Base-by-base conservation (phyloP, 2,888 invertebrate genomes). In the Drosophila putrida region DNA sequence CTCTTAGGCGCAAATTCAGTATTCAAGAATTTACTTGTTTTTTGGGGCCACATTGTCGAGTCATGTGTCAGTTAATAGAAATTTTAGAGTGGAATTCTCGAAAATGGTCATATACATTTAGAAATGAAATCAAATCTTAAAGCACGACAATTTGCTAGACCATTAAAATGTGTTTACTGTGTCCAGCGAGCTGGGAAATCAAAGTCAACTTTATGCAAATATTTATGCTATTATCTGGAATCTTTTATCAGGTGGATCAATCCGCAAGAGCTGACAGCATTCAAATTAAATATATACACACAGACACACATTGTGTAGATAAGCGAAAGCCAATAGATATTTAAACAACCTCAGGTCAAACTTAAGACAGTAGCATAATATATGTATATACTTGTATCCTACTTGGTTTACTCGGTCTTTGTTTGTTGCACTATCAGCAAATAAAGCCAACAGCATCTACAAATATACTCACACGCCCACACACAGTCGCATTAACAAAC, bases 341-440 rank as follows among this genome's bases (percentile, higher is more conserved):
- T 41, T 62, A 72, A 72, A 72, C 68, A 65, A 59, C 75, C 64
- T 13, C 36, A 25, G 68, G 72, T 58, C 15, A 53, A 51, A 43
- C 57, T 59, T 54, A 51, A 57, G 61, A 60, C 47, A 57, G 41
- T 46, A 49, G 15, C 65, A 44, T 54, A 54, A 51, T 43, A 51
- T 47, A 51, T 43, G 47, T 47, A 66, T 49, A 53, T 61, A 61
- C 62, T 27, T 13, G 46, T 60, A 51, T 66, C 63, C 60, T 55
- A 43, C 44, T 69, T 63, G 62, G 39, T 67, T 75, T 71, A 57
- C 61, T 36, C 46, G 31, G 58, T 36, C 50, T 58, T 66, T 72
- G 67, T 63, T 69, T 63, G 68, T 71, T 73, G 74, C 68, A 78
- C 78, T 75, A 71, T 71, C 78, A 69, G 71, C 78, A 78, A 78